phyloP scores from a whole-genome alignment of 1,140 invertebrate genomes.

The Heliconius hewitsoni region DNA sequence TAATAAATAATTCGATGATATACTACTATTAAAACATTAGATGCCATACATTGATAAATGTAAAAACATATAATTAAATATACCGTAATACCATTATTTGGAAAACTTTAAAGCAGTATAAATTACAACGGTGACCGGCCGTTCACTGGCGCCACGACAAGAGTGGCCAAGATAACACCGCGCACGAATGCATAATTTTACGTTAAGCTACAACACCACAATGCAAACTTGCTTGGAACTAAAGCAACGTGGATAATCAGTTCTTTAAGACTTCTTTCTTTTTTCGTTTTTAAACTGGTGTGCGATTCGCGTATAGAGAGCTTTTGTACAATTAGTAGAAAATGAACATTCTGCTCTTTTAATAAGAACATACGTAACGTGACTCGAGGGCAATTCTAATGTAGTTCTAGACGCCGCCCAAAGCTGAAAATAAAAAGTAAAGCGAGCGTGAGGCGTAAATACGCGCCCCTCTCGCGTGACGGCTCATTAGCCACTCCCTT shows the following conservation, averaged over 20 bases:
- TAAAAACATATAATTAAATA: neutral
- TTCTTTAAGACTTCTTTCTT: constrained; percentile 60
- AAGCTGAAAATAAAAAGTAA: constrained; percentile 64
- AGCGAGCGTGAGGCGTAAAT: constrained; percentile 62
- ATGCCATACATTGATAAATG: constrained; percentile 13
- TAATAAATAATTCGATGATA: neutral
- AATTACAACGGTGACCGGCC: constrained; percentile 62
- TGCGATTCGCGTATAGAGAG: constrained; percentile 27
- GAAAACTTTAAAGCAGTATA: constrained; percentile 58
- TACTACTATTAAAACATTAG: neutral
- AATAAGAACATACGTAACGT: constrained; percentile 18
- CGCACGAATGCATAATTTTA: constrained; percentile 77
- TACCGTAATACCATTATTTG: no score
- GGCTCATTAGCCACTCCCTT: constrained; percentile 79
- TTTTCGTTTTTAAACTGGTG: constrained; percentile 25
- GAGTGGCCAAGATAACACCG: constrained; percentile 71
- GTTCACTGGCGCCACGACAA: constrained; percentile 62
- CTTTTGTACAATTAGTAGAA: constrained; percentile 17
- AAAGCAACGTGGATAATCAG: constrained; percentile 70
- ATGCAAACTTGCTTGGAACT: constrained; percentile 73
- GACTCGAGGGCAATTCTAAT: constrained; percentile 44
- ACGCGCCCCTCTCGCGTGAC: constrained; percentile 76
- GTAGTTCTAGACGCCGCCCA: constrained; percentile 53
- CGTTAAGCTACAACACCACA: constrained; percentile 68
- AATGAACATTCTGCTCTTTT: constrained; percentile 17